These are phyloP conservation scores for Mobula birostris DNA, from an alignment of 2,113 vertebrate species.

Conservation along the genomic window DNA sequence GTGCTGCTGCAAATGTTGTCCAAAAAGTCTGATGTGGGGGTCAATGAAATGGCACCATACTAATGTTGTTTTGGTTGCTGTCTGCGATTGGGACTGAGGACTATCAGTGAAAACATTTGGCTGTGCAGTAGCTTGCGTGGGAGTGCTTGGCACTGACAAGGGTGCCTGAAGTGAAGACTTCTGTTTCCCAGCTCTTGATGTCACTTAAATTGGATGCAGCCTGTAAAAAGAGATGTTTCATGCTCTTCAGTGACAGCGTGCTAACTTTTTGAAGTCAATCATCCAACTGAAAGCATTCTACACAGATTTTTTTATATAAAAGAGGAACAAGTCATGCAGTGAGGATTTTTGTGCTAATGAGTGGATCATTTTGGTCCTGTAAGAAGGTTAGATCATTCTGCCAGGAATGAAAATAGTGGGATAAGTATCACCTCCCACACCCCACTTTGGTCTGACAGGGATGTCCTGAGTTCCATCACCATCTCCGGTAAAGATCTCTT, in stretches of 20 bases:
- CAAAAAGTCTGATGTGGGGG: too few species aligned
- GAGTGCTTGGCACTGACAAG: neutral
- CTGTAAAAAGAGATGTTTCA: neutral
- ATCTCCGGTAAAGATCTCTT: neutral
- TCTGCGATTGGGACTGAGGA: neutral
- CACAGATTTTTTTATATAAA: neutral
- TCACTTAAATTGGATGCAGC: neutral
- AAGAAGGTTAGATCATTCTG: neutral
- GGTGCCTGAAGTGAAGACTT: neutral
- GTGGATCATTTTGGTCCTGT: neutral
- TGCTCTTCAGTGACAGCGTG: neutral
- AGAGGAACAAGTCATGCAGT: neutral
- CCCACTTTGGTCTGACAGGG: neutral
- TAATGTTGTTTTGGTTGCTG: neutral
- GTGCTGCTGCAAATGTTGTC: neutral
- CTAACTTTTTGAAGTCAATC: neutral
- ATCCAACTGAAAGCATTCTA: neutral
- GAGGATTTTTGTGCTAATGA: neutral
- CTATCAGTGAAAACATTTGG: neutral
- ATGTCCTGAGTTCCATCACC: neutral
- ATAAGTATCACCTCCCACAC: neutral
- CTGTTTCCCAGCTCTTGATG: neutral
- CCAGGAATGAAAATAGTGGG: neutral
- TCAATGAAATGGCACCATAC: neutral
- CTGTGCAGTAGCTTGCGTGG: neutral